Evolutionary conservation across 2,888 invertebrate genomes (phyloP).

Genomic region (Caenorhabditis macrosperma): DNA sequence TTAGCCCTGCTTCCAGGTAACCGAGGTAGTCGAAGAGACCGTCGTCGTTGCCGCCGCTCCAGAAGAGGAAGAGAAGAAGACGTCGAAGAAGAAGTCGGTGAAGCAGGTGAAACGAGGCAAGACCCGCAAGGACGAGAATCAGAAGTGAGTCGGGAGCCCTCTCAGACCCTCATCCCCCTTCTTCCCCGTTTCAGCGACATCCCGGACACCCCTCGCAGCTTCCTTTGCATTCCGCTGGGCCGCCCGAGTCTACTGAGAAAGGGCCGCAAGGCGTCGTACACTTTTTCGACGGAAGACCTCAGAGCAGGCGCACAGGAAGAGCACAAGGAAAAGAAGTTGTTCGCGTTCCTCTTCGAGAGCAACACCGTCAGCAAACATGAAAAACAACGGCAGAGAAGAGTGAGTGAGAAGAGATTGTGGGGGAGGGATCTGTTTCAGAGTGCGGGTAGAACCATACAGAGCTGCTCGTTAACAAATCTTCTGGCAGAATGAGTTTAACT

Average conservation of each 20-base stretch:
- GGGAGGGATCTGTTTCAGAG: neutral
- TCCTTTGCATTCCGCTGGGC: constrained; percentile 44
- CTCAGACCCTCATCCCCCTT: neutral
- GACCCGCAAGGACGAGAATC: constrained; percentile 56
- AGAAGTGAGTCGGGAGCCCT: constrained; percentile 41
- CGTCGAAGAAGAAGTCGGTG: constrained; percentile 52
- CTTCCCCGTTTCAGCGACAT: constrained; percentile 46
- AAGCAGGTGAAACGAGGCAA: constrained; percentile 49
- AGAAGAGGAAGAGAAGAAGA: constrained; percentile 19
- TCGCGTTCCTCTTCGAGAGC: constrained; percentile 23
- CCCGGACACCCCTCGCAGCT: constrained; percentile 23
- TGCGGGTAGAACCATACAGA: no score
- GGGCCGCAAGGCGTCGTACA: constrained; percentile 61
- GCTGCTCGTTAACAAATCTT: no score
- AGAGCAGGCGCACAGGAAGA: constrained; percentile 31
- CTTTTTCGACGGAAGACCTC: constrained; percentile 56
- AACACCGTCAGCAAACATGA: constrained; percentile 46
- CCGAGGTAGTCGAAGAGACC: constrained; percentile 51
- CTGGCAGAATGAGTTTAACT: no score
- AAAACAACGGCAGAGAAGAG: constrained; percentile 59
- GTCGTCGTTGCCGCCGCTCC: constrained; percentile 35
- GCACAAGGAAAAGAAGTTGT: constrained; percentile 21
- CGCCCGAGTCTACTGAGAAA: constrained; percentile 43
- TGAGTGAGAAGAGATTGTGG: constrained; percentile 3
- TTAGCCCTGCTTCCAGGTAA: constrained; percentile 19